phyloP scores from a whole-genome alignment of 64 coral and sea anemone genomes.

The Montipora sp. region DNA sequence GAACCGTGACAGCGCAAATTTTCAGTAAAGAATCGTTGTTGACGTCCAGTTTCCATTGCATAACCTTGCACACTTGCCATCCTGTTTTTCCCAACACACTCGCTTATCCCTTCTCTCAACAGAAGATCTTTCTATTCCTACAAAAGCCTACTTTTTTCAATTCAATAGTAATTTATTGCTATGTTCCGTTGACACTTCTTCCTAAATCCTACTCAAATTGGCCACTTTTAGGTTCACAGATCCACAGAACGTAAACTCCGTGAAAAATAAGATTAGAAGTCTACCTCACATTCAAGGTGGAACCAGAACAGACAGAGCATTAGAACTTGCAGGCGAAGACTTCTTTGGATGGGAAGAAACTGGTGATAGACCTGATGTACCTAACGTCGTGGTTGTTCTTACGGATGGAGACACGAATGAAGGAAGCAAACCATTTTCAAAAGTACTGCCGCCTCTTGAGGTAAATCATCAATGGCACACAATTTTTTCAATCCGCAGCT shows the following conservation, averaged over 20 bases:
- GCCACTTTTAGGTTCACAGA: constrained; percentile 13
- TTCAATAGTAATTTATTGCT: no score
- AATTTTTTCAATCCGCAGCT: no score
- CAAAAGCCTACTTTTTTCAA: no score
- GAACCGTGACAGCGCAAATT: no score
- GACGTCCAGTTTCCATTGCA: no score
- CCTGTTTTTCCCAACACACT: no score
- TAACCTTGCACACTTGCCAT: no score
- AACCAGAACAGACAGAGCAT: constrained; percentile 35
- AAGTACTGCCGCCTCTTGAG: not conserved
- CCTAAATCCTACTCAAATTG: not conserved
- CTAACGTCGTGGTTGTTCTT: constrained; percentile 16
- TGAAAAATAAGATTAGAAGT: not conserved
- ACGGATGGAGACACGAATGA: constrained; percentile 29
- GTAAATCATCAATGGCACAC: not conserved
- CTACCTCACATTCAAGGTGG: constrained; percentile 31
- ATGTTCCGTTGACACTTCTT: not conserved
- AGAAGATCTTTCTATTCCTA: no score
- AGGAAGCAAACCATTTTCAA: constrained; percentile 19
- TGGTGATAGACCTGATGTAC: constrained; percentile 23
- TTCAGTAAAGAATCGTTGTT: no score
- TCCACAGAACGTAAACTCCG: not conserved
- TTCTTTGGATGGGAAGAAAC: constrained; percentile 25
- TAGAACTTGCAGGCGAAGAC: constrained; percentile 28
- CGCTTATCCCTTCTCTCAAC: no score